Evolutionary conservation across 1,140 invertebrate genomes (phyloP), one percentile per base, ranked within the genome.

Genomic region (Acromyrmex charruanus): DNA sequence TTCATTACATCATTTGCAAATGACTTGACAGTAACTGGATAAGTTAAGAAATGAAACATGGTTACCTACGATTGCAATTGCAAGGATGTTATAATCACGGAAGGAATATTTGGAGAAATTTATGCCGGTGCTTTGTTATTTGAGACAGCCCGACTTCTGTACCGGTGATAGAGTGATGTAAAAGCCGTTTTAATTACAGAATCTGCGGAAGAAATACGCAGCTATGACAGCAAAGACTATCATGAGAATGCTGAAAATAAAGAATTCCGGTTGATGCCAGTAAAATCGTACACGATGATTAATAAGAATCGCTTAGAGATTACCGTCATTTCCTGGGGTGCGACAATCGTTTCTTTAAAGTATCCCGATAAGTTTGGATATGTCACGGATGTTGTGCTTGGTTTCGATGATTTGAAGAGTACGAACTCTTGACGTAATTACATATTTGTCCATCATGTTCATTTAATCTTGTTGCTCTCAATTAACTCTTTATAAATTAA

Each of bases 331-430:
- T 96, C 95, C 66, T 97, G 96, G 93, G 97, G 97, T 59, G 97
- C 97, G 2, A 96, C 96, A 5, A 96, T 98, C 9, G 96, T 96
- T 3, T 96, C 96, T 0, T 94, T 98, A 18, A 95, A 96, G 89
- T 95, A 96, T 44, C 97, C 97, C 0, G 97, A 97, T 92, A 96
- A 96, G 89, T 94, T 96, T 91, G 97, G 97, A 7, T 92, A 95
- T 77, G 10, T 96, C 6, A 96, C 95, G 4, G 97, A 98, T 93
- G 94, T 98, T 12, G 96, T 96, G 10, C 94, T 97, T 7, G 97
- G 97, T 49, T 98, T 97, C 94, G 97, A 97, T 88, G 94, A 96
- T 90, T 92, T 98, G 3, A 93, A 96, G 92, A 97, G 97, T 95
- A 77, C 74, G 66, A 81, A 71, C 3, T n/a, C 18, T 65, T 71